Conservation (phyloP, 53 echinoderm and acorn worm species). For the Echinometra lucunter region DNA sequence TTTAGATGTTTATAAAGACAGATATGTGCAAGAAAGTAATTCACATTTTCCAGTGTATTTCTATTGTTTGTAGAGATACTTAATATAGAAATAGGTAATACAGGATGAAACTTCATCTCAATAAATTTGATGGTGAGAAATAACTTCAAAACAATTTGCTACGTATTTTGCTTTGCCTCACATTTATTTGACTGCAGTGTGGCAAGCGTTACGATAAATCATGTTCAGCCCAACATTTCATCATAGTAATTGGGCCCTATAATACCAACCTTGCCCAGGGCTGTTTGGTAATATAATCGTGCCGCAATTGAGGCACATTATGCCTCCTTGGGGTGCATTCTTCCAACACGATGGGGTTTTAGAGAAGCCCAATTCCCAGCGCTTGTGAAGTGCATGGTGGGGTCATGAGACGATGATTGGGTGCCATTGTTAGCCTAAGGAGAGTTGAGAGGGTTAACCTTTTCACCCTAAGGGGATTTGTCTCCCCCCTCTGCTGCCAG, state of each 20-base stretch:
- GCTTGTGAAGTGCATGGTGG: constrained; percentile 33
- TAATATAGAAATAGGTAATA: neutral
- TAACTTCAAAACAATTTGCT: neutral
- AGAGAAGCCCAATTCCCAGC: constrained; percentile 53
- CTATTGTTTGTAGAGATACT: neutral
- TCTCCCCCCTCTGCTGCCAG: constrained; percentile 1
- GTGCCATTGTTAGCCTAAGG: constrained; percentile 30
- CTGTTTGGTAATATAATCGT: constrained; percentile 27
- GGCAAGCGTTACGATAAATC: neutral
- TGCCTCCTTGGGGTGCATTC: constrained; percentile 59
- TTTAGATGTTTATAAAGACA: too few relatives aligned
- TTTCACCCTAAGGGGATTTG: constrained; percentile 58
- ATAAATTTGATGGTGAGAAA: neutral
- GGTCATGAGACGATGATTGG: constrained; percentile 48
- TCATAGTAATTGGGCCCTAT: constrained; percentile 44
- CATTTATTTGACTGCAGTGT: neutral
- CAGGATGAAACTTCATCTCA: neutral
- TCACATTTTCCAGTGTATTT: neutral
- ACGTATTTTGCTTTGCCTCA: neutral
- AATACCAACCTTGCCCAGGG: constrained; percentile 5
- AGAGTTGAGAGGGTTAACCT: constrained; percentile 61
- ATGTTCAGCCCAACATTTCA: neutral
- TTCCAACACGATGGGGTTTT: constrained; percentile 42
- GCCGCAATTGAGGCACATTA: constrained; percentile 56
- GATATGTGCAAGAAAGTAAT: neutral